These are phyloP conservation scores for Coecobrya sp. DNA, from an alignment of 2,888 invertebrate species.

Conservation along the genomic window DNA sequence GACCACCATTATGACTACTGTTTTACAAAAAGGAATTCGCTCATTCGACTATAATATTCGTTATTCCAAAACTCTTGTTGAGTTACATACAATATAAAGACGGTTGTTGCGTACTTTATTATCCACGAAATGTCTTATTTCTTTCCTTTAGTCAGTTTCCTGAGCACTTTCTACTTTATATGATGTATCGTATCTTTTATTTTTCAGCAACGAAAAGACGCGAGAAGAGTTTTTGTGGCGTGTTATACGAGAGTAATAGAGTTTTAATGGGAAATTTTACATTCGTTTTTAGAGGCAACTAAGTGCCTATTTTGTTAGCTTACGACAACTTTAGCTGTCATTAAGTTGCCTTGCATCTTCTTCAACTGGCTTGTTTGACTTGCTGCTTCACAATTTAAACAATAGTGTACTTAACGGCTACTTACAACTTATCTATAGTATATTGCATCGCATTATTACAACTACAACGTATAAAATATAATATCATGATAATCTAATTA, in stretches of 20 bases:
- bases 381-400: neutral
- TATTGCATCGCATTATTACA: no score
- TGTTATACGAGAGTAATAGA: constrained; percentile 51
- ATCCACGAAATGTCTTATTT: constrained; percentile 37
- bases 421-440: no score
- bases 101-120: neutral
- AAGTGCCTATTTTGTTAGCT: constrained; percentile 62
- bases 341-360: constrained; percentile 11
- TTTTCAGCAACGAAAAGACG: neutral
- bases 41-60: neutral
- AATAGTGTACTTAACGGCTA: neutral
- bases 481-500: no score
- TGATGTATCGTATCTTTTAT: neutral
- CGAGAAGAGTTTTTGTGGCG: neutral
- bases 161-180: constrained; percentile 23
- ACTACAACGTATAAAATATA: no score
- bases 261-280: constrained; percentile 70
- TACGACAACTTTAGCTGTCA: constrained; percentile 50
- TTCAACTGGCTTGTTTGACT: constrained; percentile 3
- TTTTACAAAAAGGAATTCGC: constrained; percentile 3
- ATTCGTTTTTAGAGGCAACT: constrained; percentile 61
- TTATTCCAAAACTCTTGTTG: no score
- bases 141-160: constrained; percentile 27
- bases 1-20: neutral
- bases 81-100: no score